Evolutionary conservation across 1,140 invertebrate genomes (phyloP), one percentile per base, ranked within the genome.

Genomic region (Agrilus planipennis): DNA sequence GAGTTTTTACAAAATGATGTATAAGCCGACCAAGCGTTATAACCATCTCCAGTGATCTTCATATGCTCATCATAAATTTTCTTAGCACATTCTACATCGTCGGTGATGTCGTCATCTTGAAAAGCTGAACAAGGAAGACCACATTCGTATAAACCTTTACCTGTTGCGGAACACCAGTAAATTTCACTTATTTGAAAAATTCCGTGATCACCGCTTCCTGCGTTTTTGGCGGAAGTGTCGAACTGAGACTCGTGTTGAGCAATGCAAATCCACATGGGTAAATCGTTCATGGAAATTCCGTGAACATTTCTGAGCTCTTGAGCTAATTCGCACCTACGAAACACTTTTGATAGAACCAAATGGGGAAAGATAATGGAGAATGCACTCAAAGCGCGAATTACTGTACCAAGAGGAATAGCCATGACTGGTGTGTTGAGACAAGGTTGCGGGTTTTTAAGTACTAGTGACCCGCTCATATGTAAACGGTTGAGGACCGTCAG

Each of bases 211-310:
- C 69, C 67, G 50, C 72, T 76, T 9, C 69, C 72, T 4, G 57
- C 61, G n/a, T 76, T 76, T 20, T 76, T 60, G 0, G 79, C 79
- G 0, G 71, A 63, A 2, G 80, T 83, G 51, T 84, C 73, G 57
- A 72, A 81, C 2, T 68, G 62, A 2, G 79, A 83, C 57, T 85
- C 81, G 58, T 79, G 73, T 46, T 70, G 67, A 0, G 77, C 78
- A 34, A 85, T 78, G 63, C 82, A 86, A 11, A 86, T 73, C 81
- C 81, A 83, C 12, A 72, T 77, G 16, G 76, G 61, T 21, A 81
- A 59, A 47, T 81, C 66, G 6, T 71, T 59, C 34, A 62, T 61
- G 2, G 69, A 63, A 12, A 78, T 61, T 21, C 70, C 67, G 40
- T 73, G 65, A 14, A 69, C 60, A 3, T 65, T 58, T 11, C 53